These are phyloP conservation scores for Oxyruncus cristatus DNA, from an alignment of 2,113 vertebrate genomes.

Conservation along the genomic window DNA sequence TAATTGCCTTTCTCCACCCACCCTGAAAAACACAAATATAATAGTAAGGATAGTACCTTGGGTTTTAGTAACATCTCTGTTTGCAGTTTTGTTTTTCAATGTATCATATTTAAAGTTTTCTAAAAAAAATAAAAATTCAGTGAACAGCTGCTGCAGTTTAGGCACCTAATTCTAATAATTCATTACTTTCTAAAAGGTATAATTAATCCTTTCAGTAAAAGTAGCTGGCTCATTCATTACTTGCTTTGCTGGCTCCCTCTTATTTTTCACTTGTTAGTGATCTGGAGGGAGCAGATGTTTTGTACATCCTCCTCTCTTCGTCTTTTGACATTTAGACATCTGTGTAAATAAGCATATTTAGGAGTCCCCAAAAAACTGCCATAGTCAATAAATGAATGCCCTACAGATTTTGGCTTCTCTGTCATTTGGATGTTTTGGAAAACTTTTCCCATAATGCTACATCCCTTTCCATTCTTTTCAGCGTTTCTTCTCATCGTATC, in stretches of 20 bases:
- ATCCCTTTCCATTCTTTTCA: background rate
- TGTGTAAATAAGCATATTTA: background rate
- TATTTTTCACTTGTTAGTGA: background rate
- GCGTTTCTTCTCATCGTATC: background rate
- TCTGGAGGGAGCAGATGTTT: background rate
- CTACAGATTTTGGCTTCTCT: background rate
- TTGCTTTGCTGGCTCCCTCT: background rate
- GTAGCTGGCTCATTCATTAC: background rate
- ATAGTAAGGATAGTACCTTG: background rate
- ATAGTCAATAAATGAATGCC: background rate
- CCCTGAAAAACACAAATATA: background rate
- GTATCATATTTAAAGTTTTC: background rate
- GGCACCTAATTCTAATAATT: background rate
- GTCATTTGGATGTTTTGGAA: background rate
- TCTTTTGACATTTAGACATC: background rate
- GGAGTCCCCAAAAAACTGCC: background rate
- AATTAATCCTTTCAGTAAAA: background rate
- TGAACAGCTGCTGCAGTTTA: background rate
- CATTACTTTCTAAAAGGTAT: background rate
- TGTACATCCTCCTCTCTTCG: background rate
- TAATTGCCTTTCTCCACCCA: background rate
- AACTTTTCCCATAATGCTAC: background rate
- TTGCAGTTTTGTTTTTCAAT: background rate
- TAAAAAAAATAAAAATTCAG: background rate
- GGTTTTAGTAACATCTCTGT: background rate